phyloP scores from a whole-genome alignment of 1,140 invertebrate species.

The Hylyphantes graminicola region DNA sequence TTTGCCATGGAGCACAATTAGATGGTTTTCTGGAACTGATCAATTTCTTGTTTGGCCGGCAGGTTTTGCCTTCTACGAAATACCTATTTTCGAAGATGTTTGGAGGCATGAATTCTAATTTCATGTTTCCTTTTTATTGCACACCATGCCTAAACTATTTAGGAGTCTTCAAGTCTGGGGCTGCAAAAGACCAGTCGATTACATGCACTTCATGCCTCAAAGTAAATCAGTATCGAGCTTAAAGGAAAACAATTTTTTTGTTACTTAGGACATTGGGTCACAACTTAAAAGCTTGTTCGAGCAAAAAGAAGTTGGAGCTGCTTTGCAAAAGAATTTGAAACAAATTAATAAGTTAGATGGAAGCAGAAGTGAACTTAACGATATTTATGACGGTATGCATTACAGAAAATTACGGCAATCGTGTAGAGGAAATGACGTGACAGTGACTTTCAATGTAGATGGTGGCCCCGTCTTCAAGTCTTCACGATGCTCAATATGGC shows the following conservation, averaged over 20 bases:
- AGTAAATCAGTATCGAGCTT: neutral
- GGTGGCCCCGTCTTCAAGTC: neutral
- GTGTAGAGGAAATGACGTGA: neutral
- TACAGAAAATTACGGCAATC: neutral
- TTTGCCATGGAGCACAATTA: neutral
- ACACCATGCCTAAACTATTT: neutral
- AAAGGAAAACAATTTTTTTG: neutral
- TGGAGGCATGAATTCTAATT: neutral
- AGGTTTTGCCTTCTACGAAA: neutral
- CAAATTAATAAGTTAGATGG: neutral
- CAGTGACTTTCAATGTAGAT: neutral
- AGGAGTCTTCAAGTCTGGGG: neutral
- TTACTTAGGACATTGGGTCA: neutral
- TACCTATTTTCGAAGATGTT: neutral
- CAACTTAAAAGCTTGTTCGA: neutral
- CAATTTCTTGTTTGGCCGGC: neutral
- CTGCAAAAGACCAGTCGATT: neutral
- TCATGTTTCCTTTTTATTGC: neutral
- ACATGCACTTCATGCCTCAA: neutral
- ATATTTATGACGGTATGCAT: neutral
- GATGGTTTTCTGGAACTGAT: neutral
- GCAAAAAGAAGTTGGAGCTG: neutral
- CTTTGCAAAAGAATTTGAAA: neutral
- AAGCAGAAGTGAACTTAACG: neutral
- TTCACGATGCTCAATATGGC: neutral